Percentiles rank a stretch among this genome's conserved stretches.
Evolutionary conservation across 1,140 invertebrate species (phyloP).

Genomic region (Leptinotarsa texana): DNA sequence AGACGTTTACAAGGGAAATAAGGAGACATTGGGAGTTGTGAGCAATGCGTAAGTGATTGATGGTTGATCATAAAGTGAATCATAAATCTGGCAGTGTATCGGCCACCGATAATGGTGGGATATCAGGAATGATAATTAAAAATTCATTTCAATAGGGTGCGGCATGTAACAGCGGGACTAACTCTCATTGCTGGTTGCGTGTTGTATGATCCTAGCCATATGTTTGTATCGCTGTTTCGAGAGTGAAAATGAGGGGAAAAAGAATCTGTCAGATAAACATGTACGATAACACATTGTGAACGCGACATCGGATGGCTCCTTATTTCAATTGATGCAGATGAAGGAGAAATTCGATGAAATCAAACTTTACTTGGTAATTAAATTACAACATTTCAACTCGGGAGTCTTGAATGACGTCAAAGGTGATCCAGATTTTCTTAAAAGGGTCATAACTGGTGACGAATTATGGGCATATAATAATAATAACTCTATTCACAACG

Average conservation of each 20-base stretch:
- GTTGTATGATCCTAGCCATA: background rate
- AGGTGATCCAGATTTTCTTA: too few relatives aligned
- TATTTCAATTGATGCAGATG: too few relatives aligned
- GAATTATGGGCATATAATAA: too few relatives aligned
- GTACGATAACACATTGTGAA: too few relatives aligned
- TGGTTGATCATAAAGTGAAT: slow-evolving; percentile 19
- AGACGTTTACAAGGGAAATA: background rate
- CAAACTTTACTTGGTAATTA: too few relatives aligned
- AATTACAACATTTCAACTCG: too few relatives aligned
- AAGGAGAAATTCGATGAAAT: too few relatives aligned
- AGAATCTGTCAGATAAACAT: background rate
- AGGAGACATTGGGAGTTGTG: background rate
- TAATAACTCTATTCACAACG: too few relatives aligned
- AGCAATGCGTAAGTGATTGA: slow-evolving; percentile 10
- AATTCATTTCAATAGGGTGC: slow-evolving; percentile 18
- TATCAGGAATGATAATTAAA: slow-evolving; percentile 10
- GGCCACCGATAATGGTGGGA: background rate
- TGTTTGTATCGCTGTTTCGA: background rate
- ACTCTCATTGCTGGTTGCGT: background rate
- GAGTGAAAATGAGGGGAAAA: background rate
- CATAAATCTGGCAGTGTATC: slow-evolving; percentile 21
- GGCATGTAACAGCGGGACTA: background rate
- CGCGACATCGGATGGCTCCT: too few relatives aligned
- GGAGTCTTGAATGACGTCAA: too few relatives aligned
- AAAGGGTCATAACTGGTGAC: too few relatives aligned